Evolutionary conservation across 1,140 invertebrate genomes (phyloP), one percentile per base, ranked within the genome.

Genomic region (Arctopsyche grandis): DNA sequence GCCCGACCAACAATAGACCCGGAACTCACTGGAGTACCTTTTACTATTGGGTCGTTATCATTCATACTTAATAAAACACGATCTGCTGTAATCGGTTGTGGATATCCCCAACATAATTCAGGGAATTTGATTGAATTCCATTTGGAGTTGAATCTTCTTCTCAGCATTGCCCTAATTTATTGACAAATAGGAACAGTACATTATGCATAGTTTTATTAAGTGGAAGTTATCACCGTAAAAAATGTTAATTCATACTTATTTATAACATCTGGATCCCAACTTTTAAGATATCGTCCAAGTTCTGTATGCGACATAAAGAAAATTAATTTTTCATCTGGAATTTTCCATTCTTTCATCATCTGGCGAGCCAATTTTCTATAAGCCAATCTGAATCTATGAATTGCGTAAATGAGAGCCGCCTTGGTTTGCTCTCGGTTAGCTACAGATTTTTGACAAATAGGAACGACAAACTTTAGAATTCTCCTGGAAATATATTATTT

Each of bases 251-350:
- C 22, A 26, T 88, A 94, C 93, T 93, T 95, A 69, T 87, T 88
- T 12, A 95, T 85, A 16, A 94, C 83, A 5, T 83, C 85, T 3
- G 91, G 89, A 83, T 91, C 89, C 48, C 89, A 84, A 0, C 86
- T 89, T 5, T 86, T 66, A 1, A 95, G 85, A 0, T 95, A 86
- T 43, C 86, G 81, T 14, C 86, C 85, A 12, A 96, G 88, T 86
- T 96, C 95, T 46, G 88, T 80, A 29, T 91, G 86, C 0, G 92
- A 92, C 66, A 96, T 87, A 85, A 91, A 94, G 84, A 91, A 95
- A 24, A 96, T 85, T 0, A 96, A 85, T 24, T 93, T 89, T 16
- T 84, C 82, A 60, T 92, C 88, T 0, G 94, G 94, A 14, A 97
- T 80, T 12, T 89, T 86, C 79, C 92, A 92, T 80, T 93, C 89